Evolutionary conservation across 2,113 vertebrate genomes (phyloP).

Genomic region (Gnathonemus echidnorhynchus): DNA sequence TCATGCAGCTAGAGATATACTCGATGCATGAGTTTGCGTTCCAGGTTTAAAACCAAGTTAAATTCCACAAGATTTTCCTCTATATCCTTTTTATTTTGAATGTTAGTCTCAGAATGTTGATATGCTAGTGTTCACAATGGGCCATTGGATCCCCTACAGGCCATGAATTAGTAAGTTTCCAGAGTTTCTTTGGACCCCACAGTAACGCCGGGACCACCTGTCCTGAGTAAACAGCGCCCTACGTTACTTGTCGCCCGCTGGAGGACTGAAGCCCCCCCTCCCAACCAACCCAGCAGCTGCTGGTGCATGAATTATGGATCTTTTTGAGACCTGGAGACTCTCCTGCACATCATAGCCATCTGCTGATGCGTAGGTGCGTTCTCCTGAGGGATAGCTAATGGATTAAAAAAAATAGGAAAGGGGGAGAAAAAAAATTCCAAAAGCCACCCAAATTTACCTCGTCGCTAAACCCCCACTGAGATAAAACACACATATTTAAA

Average conservation of each 20-base stretch:
- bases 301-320: slow-evolving; percentile 22
- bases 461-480: background rate
- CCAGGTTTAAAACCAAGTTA: background rate
- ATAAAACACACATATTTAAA: slow-evolving; percentile 10
- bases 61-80: background rate
- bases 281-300: slow-evolving; percentile 2
- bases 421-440: background rate
- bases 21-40: background rate
- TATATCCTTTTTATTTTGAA: background rate
- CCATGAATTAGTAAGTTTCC: slow-evolving; percentile 12
- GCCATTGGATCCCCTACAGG: background rate
- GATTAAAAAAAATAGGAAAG: background rate
- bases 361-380: slow-evolving; percentile 11
- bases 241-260: background rate
- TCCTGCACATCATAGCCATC: background rate
- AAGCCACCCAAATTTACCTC: background rate
- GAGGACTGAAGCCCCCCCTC: background rate
- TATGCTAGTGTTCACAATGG: background rate
- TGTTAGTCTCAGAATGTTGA: background rate
- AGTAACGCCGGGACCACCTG: background rate
- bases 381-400: slow-evolving; percentile 1
- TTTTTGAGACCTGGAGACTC: slow-evolving; percentile 9
- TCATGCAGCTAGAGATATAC: background rate
- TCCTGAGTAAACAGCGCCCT: background rate
- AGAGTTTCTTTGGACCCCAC: background rate